A percentile compares a stretch with the other conserved stretches of the same genome.
Evolutionary conservation across 2,113 vertebrate species (phyloP).

Genomic region (Psilopsiagon aymara): DNA sequence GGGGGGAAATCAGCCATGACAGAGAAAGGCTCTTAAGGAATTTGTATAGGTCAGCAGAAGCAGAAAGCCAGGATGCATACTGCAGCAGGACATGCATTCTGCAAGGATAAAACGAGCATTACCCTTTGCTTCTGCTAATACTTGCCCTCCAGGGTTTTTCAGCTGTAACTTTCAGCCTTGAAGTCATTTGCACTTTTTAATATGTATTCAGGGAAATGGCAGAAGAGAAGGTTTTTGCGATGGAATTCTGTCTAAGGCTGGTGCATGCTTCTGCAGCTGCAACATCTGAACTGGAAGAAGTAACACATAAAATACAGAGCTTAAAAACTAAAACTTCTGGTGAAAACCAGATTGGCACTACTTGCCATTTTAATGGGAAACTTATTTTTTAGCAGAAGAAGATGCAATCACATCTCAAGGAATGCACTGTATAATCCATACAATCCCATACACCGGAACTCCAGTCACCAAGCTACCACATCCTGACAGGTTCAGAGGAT

Average conservation of each 20-base stretch:
- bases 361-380: neutral
- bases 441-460: neutral
- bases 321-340: neutral
- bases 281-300: neutral
- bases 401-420: neutral
- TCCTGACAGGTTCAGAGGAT: neutral
- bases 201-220: neutral
- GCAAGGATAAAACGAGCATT: slow-evolving; percentile 23
- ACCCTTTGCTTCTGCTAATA: neutral
- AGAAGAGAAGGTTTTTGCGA: neutral
- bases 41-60: slow-evolving; percentile 12
- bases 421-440: neutral
- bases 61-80: neutral
- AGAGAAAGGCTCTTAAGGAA: slow-evolving; percentile 20
- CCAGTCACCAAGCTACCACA: neutral
- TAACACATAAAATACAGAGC: neutral
- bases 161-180: neutral
- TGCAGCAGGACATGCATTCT: neutral
- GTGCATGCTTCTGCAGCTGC: neutral
- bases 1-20: neutral
- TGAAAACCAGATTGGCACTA: neutral
- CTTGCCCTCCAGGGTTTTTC: neutral
- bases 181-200: neutral
- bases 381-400: neutral
- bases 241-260: neutral